Base-by-base conservation (phyloP, 2,888 invertebrate species). In the Ochropleura plecta region DNA sequence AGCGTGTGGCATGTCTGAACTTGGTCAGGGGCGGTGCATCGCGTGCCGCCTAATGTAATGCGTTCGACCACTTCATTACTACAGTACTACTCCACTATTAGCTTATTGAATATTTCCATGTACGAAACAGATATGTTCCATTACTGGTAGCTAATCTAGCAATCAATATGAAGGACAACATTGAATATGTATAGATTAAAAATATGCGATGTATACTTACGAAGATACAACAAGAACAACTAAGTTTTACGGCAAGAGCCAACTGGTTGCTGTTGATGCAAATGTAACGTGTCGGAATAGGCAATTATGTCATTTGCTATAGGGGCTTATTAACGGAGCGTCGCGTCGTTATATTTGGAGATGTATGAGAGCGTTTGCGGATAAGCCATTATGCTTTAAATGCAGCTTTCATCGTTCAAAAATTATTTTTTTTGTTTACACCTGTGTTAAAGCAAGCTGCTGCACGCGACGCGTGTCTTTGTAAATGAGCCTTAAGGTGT, bases 21-120 rank as follows among this genome's bases (percentile, higher is more conserved):
- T 60, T 70, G 77, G 42, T 73, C 70, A 62, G 68, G 67, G 65
- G 60, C 67, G 78, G 71, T 86, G 87, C 87, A 85, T 85, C 86
- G 86, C 86, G 85, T 86, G 86, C 79, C 64, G 42, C 14, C 70
- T 83, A 83, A 86, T 80, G 75, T 79, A 80, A 78, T 84, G 78
- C 85, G 81, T 72, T 44, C 70, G 30, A 74, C 78, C 68, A 73
- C 76, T 79, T 80, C 71, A 79, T 84, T 82, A 73, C 72, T n/a
- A 62, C 42, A 30, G 30, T 20, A 59, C 40, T 59, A 5, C 63
- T 59, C 5, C 44, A 81, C 73, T 81, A 77, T 85, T 76, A 83
- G 70, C 72, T 79, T 79, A 79, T 82, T 76, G 70, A 75, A 81
- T 81, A 77, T 71, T 77, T 76, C 69, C 68, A 73, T 81, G 55